These are phyloP conservation scores for Patella caerulea DNA, from an alignment of 2,888 invertebrate species.

Conservation along the genomic window DNA sequence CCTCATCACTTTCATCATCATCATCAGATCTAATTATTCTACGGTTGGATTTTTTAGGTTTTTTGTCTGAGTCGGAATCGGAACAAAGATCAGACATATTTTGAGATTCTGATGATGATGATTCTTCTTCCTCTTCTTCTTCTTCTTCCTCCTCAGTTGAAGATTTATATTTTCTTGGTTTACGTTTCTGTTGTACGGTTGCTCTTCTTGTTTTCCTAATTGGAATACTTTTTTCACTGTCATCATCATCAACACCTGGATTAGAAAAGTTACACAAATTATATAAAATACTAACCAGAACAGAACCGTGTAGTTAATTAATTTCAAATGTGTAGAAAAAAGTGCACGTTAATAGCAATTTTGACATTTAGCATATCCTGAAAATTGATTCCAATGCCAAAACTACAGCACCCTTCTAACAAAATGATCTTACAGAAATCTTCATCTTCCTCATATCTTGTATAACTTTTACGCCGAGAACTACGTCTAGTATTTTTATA, in stretches of 20 bases:
- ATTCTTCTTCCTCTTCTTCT: constrained; percentile 42
- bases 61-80: constrained; percentile 22
- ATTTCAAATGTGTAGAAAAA: neutral
- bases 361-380: too few species aligned
- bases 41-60: constrained; percentile 12
- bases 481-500: neutral
- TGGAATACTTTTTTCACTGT: constrained; percentile 39
- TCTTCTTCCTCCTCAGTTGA: constrained; percentile 26
- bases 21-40: constrained; percentile 44
- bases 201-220: constrained; percentile 43
- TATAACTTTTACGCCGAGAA: neutral
- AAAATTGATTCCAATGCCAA: too few species aligned
- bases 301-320: constrained; percentile 12
- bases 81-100: constrained; percentile 37
- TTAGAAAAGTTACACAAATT: constrained; percentile 48
- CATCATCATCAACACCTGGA: constrained; percentile 41
- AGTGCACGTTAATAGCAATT: too few species aligned
- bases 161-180: constrained; percentile 11
- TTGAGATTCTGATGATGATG: constrained; percentile 41
- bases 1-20: constrained; percentile 22
- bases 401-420: too few species aligned
- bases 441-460: constrained; percentile 42
- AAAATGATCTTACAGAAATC: constrained; percentile 29
- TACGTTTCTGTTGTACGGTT: constrained; percentile 51
- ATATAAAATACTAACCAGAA: constrained; percentile 55